Evolutionary conservation across 2,113 vertebrate genomes (phyloP).

Genomic region (Lepus americanus): DNA sequence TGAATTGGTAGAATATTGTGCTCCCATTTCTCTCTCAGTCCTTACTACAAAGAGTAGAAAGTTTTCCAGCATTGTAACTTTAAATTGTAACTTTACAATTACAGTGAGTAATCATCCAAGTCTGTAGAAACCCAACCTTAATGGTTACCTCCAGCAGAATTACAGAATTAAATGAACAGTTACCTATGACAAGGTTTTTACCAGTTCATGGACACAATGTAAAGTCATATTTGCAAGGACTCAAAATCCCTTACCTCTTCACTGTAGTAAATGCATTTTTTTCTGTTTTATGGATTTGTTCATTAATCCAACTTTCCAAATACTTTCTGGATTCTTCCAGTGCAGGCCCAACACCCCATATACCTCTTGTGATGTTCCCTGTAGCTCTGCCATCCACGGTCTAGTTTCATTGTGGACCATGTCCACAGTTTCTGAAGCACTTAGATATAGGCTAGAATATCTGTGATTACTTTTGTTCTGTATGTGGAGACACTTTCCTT

Average conservation of each 20-base stretch:
- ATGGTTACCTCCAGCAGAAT: background rate
- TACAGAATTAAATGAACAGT: background rate
- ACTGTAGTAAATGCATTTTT: background rate
- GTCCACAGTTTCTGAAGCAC: background rate
- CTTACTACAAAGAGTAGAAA: background rate
- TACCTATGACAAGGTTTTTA: background rate
- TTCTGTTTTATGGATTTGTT: background rate
- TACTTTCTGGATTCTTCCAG: background rate
- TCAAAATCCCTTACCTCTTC: background rate
- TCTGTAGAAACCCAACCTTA: background rate
- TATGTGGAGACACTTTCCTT: background rate
- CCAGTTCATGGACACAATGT: background rate
- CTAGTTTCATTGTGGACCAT: background rate
- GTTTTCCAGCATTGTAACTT: background rate
- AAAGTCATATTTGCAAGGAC: background rate
- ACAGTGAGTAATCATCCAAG: background rate
- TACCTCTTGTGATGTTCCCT: background rate
- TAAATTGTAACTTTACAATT: constrained; percentile 18
- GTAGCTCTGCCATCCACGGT: background rate
- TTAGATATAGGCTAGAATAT: background rate
- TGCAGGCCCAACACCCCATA: background rate
- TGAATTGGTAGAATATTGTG: background rate
- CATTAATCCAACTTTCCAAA: background rate
- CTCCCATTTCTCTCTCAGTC: background rate
- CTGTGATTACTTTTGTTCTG: background rate